These are phyloP conservation scores for Thalassophryne amazonica DNA, from an alignment of 2,797 vertebrate genomes.

Conservation along the genomic window DNA sequence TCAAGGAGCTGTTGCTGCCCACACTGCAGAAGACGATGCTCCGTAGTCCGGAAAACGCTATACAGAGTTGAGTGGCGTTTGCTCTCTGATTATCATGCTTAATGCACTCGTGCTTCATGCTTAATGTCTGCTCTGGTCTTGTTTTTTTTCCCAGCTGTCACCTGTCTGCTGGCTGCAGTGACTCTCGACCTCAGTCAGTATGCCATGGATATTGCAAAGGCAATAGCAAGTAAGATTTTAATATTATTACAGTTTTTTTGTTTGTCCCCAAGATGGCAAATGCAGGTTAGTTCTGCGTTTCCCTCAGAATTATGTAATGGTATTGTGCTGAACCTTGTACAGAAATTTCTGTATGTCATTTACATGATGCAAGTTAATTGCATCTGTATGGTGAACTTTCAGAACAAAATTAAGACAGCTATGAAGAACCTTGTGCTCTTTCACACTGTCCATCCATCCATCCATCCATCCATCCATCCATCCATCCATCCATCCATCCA, in stretches of 20 bases:
- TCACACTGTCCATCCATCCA: too few species aligned
- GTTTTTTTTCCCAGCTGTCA: slow-evolving; percentile 85
- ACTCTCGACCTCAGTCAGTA: slow-evolving; percentile 98
- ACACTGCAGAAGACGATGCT: slow-evolving; percentile 92
- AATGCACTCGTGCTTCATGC: background rate
- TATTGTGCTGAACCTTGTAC: too few species aligned
- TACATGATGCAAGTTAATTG: too few species aligned
- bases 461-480: too few species aligned
- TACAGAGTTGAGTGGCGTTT: slow-evolving; percentile 82
- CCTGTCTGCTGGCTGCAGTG: slow-evolving; percentile 86
- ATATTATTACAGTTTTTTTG: background rate
- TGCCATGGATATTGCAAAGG: slow-evolving; percentile 90
- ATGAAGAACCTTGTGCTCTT: too few species aligned
- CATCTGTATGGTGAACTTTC: too few species aligned
- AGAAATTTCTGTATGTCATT: too few species aligned
- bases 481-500: too few species aligned
- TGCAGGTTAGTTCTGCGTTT: too few species aligned
- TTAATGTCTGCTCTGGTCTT: background rate
- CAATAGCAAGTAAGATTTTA: slow-evolving; percentile 86
- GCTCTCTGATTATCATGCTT: background rate
- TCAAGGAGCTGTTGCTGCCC: slow-evolving; percentile 91
- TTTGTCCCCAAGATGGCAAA: too few species aligned
- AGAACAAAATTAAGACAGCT: too few species aligned
- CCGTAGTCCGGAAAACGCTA: slow-evolving; percentile 93
- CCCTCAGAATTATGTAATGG: too few species aligned